Base-by-base conservation (phyloP, 2,888 invertebrate species). In the Fissipunctia ypsillon region DNA sequence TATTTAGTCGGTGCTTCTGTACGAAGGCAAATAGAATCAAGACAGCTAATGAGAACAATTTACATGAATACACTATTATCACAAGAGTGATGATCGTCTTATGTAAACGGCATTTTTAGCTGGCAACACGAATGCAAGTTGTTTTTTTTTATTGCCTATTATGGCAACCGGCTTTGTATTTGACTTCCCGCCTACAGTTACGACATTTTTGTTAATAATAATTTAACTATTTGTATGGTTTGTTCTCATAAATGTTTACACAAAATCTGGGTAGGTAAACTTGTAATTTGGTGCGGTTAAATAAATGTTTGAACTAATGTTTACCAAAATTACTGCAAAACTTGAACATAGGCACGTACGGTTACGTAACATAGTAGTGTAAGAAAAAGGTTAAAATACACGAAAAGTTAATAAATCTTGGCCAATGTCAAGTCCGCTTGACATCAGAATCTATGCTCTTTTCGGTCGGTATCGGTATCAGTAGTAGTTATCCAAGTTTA, bases 31-130 rank as follows among this genome's bases (percentile, higher is more conserved):
- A 91, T 90, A 89, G 86, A 91, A 90, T 89, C 87, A 83, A 90
- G 88, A 93, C 92, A 91, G 92, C 92, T 93, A 93, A 94, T 94
- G 92, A 93, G 90, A 89, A 90, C 89, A 90, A 95, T 95, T 95
- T 93, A 92, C 95, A 95, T 94, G 89, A 92, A 92, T 91, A 90
- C 87, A 91, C 94, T 92, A 94, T 94, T 92, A 94, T 87, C 77
- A 84, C 86, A 94, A 94, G 94, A 94, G 86, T 91, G 90, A 94
- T 94, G 91, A 85, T 81, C 84, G 82, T 87, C 90, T 92, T 93
- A 91, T 90, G 90, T 90, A 90, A 91, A 91, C 91, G 80, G 80
- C 78, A 89, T 86, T 90, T 92, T 92, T 91, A 91, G 90, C 90
- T 81, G 89, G 87, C 82, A 78, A 84, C 85, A 87, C 86, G 84